Evolutionary conservation across 2,797 vertebrate genomes (phyloP).

Genomic region (Masticophis lateralis): DNA sequence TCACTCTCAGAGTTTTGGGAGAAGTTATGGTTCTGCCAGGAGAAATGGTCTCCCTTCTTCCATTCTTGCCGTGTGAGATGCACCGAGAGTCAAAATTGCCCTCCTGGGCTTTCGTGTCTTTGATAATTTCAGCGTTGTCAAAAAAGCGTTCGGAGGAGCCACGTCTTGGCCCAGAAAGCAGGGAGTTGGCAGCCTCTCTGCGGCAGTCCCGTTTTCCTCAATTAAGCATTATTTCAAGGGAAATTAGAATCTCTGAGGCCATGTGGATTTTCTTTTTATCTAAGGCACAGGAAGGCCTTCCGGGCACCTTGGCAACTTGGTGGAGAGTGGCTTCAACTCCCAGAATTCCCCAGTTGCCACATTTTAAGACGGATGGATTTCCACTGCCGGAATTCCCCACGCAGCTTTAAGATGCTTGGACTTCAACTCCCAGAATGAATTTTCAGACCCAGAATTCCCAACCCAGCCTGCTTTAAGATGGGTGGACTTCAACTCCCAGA

Average conservation of each 20-base stretch:
- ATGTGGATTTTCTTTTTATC: neutral
- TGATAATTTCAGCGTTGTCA: neutral
- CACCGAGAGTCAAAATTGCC: no score
- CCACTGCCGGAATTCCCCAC: neutral
- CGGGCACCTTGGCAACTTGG: neutral
- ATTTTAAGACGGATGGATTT: neutral
- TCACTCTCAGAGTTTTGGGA: neutral
- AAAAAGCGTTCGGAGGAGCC: neutral
- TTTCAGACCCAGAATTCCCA: neutral
- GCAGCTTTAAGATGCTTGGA: neutral
- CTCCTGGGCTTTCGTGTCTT: neutral
- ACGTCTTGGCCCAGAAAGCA: neutral
- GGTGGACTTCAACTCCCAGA: neutral
- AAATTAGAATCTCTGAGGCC: neutral
- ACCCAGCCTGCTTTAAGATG: neutral
- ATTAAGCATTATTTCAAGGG: neutral
- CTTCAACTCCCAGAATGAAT: neutral
- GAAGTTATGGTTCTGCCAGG: fast-evolving
- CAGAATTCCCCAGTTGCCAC: neutral
- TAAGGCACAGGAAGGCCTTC: no score
- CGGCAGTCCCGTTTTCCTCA: no score
- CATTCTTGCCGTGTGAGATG: neutral
- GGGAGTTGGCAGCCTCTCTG: neutral
- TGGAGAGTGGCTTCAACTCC: neutral
- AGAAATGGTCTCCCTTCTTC: neutral